Evolutionary conservation across 2,888 invertebrate genomes (phyloP).

Genomic region (Apotomis turbidana): DNA sequence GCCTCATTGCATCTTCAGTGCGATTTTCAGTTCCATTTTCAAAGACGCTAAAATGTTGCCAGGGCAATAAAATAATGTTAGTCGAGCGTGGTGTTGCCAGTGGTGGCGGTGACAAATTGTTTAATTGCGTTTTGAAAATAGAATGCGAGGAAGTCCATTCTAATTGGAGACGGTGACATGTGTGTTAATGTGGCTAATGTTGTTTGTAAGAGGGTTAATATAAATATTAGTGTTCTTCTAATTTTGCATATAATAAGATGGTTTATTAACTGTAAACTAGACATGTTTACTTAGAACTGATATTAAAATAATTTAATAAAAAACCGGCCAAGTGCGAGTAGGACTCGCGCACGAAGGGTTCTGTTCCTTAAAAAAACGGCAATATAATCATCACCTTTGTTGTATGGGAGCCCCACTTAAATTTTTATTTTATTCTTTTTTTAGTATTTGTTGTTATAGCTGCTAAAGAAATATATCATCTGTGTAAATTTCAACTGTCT

Average conservation of each 20-base stretch:
- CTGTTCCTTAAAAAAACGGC: no score
- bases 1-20: slow-evolving; percentile 62
- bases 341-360: no score
- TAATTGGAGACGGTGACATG: slow-evolving; percentile 40
- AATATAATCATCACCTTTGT: no score
- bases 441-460: no score
- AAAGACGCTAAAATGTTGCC: slow-evolving; percentile 78
- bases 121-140: slow-evolving; percentile 67
- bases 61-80: slow-evolving; percentile 69
- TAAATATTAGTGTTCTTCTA: not conserved
- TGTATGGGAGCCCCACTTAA: no score
- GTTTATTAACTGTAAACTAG: no score
- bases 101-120: slow-evolving; percentile 73
- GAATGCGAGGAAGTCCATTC: slow-evolving; percentile 27
- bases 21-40: slow-evolving; percentile 77
- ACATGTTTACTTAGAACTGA: no score
- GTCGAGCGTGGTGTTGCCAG: slow-evolving; percentile 69
- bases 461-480: no score
- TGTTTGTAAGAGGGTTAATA: not conserved
- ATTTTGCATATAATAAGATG: not conserved
- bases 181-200: slow-evolving; percentile 35
- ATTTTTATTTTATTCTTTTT: no score
- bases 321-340: no score
- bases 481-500: no score
- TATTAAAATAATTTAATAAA: no score